Base-by-base conservation (phyloP, 2,888 invertebrate species). In the Eilema griseolum region DNA sequence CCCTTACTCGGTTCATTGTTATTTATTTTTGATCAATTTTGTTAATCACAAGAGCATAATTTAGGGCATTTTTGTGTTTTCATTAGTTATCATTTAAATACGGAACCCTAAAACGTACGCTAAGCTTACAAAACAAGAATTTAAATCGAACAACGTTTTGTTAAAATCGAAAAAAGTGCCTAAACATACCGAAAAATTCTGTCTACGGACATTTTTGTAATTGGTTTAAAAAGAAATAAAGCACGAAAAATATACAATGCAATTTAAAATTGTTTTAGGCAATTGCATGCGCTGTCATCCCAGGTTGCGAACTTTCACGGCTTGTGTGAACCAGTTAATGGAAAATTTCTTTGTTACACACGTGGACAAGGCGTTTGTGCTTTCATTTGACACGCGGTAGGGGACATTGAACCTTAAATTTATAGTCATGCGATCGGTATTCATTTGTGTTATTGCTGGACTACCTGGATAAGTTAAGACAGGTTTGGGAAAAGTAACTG, bases 331-430 rank as follows among this genome's bases (percentile, higher is more conserved):
- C 23, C 10, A 37, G 57, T 24, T 62, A 57, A 57, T 62, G 37
- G 57, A 68, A 68, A 57, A 57, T 8, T 62, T 26, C 68, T 26
- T 68, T 62, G 62, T 62, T n/a, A 56, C 57, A 31, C 56, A 59
- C 24, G 62, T 24, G 8, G 24, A 26, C 59, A n/a, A 52, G 46
- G 20, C 20, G n/a, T 3, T 12, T 67, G 26, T 56, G 37, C 24
- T 62, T 56, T 56, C 37, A 26, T 26, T 68, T 37, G 23, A 24
- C 0, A 10, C 20, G 20, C 20, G 52, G 10, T n/a, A n/a, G 8
- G 52, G 52, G 52, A 52, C 8, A 52, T n/a, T 52, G 52, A 52
- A n/a, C n/a, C n/a, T 52, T n/a, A n/a, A 52, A 10, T n/a, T 52
- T 1, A 5, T 20, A 46, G 4, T 5, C 4, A 5, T 46, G 16